phyloP scores from a whole-genome alignment of 2,888 invertebrate genomes.

The Furcula furcula region DNA sequence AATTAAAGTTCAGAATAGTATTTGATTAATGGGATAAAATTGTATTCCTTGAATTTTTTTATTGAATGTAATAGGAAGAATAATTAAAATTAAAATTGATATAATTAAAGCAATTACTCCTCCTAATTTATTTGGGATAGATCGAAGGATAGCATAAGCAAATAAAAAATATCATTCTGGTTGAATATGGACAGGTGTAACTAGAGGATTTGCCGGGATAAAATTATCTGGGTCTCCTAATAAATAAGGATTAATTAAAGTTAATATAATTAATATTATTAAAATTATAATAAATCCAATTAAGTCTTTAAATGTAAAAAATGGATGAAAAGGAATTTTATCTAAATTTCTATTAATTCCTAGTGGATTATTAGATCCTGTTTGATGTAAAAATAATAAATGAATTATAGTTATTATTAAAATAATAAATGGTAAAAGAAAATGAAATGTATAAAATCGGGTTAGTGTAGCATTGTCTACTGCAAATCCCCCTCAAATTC shows the following conservation, averaged over 20 bases:
- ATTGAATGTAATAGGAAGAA: conserved; percentile 80
- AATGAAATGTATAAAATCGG: conserved; percentile 90
- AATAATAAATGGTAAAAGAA: conserved; percentile 87
- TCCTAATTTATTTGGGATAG: conserved; percentile 90
- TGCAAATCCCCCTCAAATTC: conserved; percentile 89
- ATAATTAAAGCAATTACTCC: conserved; percentile 85
- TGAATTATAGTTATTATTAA: conserved; percentile 83
- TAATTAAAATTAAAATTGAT: conserved; percentile 85
- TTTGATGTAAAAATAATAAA: conserved; percentile 85
- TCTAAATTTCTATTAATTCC: conserved; percentile 84
- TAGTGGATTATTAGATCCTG: conserved; percentile 84
- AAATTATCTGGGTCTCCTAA: conserved; percentile 89
- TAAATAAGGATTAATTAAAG: conserved; percentile 80
- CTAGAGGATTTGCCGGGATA: conserved; percentile 85
- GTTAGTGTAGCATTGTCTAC: conserved; percentile 88
- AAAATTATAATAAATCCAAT: conserved; percentile 82
- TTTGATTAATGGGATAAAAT: conserved; percentile 84
- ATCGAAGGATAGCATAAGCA: conserved; percentile 90
- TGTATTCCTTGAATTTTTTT: conserved; percentile 81
- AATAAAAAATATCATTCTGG: conserved; percentile 93
- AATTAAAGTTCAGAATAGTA: conserved; percentile 82
- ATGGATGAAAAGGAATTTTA: conserved; percentile 87
- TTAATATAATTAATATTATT: conserved; percentile 75
- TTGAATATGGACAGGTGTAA: conserved; percentile 89
- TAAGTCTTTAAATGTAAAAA: conserved; percentile 84